phyloP scores from a whole-genome alignment of 2,797 vertebrate species.

The Molossus alvarezi region DNA sequence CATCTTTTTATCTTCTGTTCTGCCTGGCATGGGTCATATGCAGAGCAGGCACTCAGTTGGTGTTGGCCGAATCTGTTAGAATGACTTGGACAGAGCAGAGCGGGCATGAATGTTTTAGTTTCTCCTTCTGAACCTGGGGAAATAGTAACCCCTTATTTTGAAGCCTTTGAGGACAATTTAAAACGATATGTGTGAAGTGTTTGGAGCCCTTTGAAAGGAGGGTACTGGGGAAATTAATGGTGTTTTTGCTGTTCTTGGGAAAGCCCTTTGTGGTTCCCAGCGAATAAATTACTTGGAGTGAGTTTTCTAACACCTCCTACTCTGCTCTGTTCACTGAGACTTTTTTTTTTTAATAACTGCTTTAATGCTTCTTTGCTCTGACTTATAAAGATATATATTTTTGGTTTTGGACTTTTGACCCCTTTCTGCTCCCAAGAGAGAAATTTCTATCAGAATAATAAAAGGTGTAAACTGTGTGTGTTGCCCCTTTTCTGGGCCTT shows the following conservation, averaged over 20 bases:
- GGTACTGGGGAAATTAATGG: slow-evolving; percentile 83
- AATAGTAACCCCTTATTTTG: slow-evolving; percentile 80
- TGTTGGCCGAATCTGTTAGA: slow-evolving; percentile 12
- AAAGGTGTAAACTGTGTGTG: slow-evolving; percentile 82
- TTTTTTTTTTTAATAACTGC: slow-evolving; percentile 76
- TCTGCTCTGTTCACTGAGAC: slow-evolving; percentile 59
- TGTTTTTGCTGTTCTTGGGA: slow-evolving; percentile 84
- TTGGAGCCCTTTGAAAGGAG: slow-evolving; percentile 82
- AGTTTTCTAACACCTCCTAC: slow-evolving; percentile 85
- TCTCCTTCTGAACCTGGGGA: slow-evolving; percentile 67
- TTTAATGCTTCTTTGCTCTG: slow-evolving; percentile 78
- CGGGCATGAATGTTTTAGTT: slow-evolving; percentile 56
- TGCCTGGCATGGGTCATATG: not conserved
- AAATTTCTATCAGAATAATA: slow-evolving; percentile 84
- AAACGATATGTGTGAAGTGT: slow-evolving; percentile 80
- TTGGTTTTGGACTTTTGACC: slow-evolving; percentile 84
- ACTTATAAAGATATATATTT: slow-evolving; percentile 83
- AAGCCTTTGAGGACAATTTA: slow-evolving; percentile 82
- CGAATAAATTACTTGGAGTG: slow-evolving; percentile 85
- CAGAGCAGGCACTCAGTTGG: not conserved
- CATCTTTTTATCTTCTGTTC: not conserved
- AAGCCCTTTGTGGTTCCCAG: slow-evolving; percentile 84
- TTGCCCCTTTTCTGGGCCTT: slow-evolving; percentile 69
- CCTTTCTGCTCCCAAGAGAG: slow-evolving; percentile 75
- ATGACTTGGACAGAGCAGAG: slow-evolving; percentile 27